Conservation (phyloP, 2,888 invertebrate species). For the Lycaena phlaeas region DNA sequence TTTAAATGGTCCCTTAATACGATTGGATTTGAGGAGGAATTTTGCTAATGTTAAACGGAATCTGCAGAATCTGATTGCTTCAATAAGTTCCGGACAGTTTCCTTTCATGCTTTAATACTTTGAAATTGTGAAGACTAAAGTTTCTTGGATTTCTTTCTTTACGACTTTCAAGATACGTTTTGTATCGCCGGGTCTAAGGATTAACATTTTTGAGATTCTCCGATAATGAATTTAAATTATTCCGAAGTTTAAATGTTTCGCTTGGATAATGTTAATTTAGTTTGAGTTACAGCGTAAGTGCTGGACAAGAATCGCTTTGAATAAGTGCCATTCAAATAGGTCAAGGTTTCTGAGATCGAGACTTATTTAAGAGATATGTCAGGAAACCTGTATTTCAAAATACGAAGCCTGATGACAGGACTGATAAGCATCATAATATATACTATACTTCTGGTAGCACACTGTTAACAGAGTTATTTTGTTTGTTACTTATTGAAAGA, state of each 20-base stretch:
- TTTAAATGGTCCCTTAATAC: constrained; percentile 63
- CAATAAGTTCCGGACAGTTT: constrained; percentile 65
- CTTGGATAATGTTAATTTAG: neutral
- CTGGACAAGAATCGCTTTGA: neutral
- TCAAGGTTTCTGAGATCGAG: no score
- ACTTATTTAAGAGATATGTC: no score
- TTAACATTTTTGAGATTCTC: constrained; percentile 2
- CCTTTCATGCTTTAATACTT: constrained; percentile 59
- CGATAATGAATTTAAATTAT: neutral
- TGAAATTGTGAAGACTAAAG: constrained; percentile 35
- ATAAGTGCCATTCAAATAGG: no score
- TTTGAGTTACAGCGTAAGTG: neutral
- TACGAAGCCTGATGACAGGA: no score
- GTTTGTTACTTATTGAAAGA: no score
- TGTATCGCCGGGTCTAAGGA: neutral
- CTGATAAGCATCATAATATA: no score
- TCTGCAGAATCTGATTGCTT: constrained; percentile 63
- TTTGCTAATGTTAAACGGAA: constrained; percentile 62
- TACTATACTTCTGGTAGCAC: no score
- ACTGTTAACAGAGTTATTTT: no score
- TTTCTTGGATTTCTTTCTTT: constrained; percentile 15
- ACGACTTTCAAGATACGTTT: constrained; percentile 11
- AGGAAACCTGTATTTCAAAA: no score
- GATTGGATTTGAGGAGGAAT: constrained; percentile 61
- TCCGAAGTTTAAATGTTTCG: neutral